Conservation (phyloP, 23 tunicate species). For the Trididemnum clinides region DNA sequence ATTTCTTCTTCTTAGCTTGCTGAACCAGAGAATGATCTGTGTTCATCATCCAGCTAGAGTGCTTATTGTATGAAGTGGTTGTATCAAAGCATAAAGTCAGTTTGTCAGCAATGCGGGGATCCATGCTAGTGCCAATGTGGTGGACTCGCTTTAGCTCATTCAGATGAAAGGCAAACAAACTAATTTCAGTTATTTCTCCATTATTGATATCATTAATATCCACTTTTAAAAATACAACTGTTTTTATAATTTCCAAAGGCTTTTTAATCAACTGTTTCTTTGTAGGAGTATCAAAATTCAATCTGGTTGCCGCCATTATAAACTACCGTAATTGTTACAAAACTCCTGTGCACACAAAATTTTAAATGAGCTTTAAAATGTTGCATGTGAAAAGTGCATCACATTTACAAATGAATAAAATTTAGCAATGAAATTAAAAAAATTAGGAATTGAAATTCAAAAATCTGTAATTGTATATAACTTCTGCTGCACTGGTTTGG, state of each 20-base stretch:
- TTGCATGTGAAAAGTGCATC: no score
- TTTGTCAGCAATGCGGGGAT: background rate
- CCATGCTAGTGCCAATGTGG: background rate
- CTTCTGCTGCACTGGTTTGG: no score
- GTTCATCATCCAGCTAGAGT: no score
- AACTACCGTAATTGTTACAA: no score
- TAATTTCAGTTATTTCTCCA: slow-evolving; percentile 24
- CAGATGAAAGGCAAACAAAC: slow-evolving; percentile 25
- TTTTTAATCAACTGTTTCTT: slow-evolving; percentile 34
- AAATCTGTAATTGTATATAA: no score
- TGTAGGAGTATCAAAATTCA: slow-evolving; percentile 43
- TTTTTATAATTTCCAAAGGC: slow-evolving; percentile 8
- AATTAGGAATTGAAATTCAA: no score
- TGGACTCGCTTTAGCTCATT: background rate
- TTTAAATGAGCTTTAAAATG: no score
- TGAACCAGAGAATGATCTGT: background rate
- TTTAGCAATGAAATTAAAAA: no score
- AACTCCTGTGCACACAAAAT: no score
- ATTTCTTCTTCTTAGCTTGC: slow-evolving; percentile 7
- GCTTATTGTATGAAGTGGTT: background rate
- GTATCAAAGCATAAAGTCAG: no score
- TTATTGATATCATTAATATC: background rate
- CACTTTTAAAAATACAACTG: slow-evolving; percentile 1
- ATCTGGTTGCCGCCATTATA: no score
- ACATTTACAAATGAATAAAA: no score